Base-by-base conservation (phyloP, 2,113 vertebrate genomes). In the Pelodiscus sinensis region DNA sequence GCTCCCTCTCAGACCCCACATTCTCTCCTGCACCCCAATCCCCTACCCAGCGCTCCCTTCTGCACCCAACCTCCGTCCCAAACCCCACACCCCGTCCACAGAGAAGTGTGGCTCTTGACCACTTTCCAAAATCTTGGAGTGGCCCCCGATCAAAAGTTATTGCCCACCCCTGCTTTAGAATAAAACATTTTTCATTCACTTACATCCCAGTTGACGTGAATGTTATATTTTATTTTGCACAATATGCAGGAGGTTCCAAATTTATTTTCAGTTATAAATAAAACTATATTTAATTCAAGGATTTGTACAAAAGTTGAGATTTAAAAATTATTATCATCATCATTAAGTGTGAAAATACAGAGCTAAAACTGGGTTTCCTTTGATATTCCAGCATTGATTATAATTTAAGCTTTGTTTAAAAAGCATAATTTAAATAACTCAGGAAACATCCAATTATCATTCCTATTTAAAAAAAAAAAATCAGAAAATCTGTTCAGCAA, bases 161-260 rank as follows among this genome's bases (percentile, higher is more conserved):
- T 44, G 38, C 38, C 38, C 38, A 44, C 38, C 38, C 38, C 38
- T 44, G 38, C 38, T 95, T 94, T 38, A 92, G 91, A 95, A 94
- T 25, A 56, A n/a, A n/a, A 15, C 29, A 16, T 31, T 68, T 24
- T 92, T 6, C 21, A 75, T 22, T 75, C 38, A 75, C 82, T 73
- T 89, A 95, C 91, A 84, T 80, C 73, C 65, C 35, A 73, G 71
- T 24, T 75, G 11, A 44, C 22, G 11, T 44, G 71, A 44, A 75
- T 22, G 35, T 75, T 44, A 38, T 44, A 44, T 13, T 77, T 77
- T 77, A 44, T 44, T 44, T 44, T 44, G 24, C 44, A 77, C 38
- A 25, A 77, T 50, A 65, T 44, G 65, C 62, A 85, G 89, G 91
- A 92, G 55, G 25, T 55, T 95, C 84, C 81, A 82, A 80, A 68